Percentiles rank a stretch among this genome's conserved stretches.
phyloP scores from a whole-genome alignment of 2,797 vertebrate genomes.

The Melanotaenia parkinsoni region DNA sequence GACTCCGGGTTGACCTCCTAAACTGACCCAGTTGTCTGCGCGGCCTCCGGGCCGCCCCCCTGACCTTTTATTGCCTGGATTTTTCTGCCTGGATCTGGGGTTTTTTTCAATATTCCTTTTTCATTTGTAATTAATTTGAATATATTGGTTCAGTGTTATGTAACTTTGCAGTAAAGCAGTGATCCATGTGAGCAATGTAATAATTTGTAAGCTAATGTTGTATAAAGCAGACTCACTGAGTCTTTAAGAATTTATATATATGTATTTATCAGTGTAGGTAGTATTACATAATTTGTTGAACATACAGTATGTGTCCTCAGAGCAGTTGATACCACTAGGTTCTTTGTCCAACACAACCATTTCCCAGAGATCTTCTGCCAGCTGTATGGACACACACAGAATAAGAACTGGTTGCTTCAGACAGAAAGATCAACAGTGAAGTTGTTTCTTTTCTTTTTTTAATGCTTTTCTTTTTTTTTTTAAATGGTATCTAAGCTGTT shows the following conservation, averaged over 20 bases:
- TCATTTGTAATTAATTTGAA: not conserved
- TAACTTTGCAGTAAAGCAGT: not conserved
- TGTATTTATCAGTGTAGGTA: slow-evolving; percentile 48
- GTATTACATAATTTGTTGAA: slow-evolving; percentile 67
- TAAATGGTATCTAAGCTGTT: slow-evolving; percentile 36
- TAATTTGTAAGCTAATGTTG: not conserved
- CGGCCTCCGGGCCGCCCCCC: too few relatives aligned
- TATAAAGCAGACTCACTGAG: not conserved
- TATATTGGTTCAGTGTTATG: not conserved
- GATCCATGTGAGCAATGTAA: not conserved
- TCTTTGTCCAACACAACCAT: slow-evolving; percentile 29
- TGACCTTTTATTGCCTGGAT: too few relatives aligned
- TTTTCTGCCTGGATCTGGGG: too few relatives aligned
- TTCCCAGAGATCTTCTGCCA: slow-evolving; percentile 36
- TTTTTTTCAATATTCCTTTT: too few relatives aligned
- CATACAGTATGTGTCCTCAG: slow-evolving; percentile 56
- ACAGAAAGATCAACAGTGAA: slow-evolving; percentile 32
- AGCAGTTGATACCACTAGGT: slow-evolving; percentile 38
- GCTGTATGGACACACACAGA: slow-evolving; percentile 23
- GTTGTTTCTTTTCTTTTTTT: not conserved
- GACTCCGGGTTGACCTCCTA: too few relatives aligned
- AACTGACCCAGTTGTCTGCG: too few relatives aligned
- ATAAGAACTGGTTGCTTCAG: slow-evolving; percentile 26
- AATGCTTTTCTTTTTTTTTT: slow-evolving; percentile 14
- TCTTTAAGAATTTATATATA: not conserved